These are phyloP conservation scores for Ligdia adustata DNA, from an alignment of 2,888 invertebrate genomes.

Conservation along the genomic window DNA sequence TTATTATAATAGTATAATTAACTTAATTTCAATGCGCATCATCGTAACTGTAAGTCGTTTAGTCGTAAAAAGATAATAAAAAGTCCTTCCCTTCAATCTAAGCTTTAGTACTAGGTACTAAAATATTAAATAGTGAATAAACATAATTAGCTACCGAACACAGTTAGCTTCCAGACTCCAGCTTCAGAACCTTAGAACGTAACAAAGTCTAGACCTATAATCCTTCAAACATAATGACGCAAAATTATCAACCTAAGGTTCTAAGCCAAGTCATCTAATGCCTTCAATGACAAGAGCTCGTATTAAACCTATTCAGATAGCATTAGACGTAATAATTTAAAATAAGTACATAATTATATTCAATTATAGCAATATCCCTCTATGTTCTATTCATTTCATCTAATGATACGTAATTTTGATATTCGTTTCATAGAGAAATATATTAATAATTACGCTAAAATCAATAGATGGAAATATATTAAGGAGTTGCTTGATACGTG, in stretches of 20 bases:
- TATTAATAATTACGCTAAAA: conserved; percentile 40
- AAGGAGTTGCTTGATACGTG: conserved; percentile 33
- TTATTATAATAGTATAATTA: too few species aligned
- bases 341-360: conserved; percentile 20
- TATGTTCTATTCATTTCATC: conserved; percentile 19
- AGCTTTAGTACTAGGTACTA: too few species aligned
- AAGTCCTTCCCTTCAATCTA: too few species aligned
- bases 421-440: conserved; percentile 33
- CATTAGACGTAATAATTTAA: conserved; percentile 10
- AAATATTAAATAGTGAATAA: too few species aligned
- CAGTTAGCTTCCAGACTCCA: too few species aligned
- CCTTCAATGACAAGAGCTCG: neutral
- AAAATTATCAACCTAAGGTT: conserved; percentile 2
- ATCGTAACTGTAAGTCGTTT: too few species aligned
- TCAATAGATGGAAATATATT: conserved; percentile 38
- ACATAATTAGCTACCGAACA: too few species aligned
- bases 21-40: too few species aligned
- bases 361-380: conserved; percentile 20
- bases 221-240: conserved; percentile 1
- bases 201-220: neutral
- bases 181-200: too few species aligned
- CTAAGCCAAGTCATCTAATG: conserved; percentile 15
- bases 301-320: conserved; percentile 8
- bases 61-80: too few species aligned
- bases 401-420: conserved; percentile 39